Base-by-base conservation (phyloP, 2,797 vertebrate species). In the Catostomus latipinnis region DNA sequence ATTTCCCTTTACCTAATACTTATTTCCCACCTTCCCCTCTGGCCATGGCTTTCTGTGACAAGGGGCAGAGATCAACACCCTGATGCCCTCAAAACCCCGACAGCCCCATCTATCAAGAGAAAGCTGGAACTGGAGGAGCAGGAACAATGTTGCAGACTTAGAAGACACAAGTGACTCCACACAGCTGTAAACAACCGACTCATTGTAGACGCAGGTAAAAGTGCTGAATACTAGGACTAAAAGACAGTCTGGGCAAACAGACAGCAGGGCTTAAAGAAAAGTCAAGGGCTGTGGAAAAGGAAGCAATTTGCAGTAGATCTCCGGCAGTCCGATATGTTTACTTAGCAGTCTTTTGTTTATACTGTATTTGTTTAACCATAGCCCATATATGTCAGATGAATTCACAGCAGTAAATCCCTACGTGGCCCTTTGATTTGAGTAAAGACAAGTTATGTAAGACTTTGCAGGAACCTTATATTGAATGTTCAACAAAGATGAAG, bases 61-160 rank as follows among this genome's bases (percentile, higher is more conserved):
- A 76, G 74, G 78, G 81, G 67, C 68, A 65, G 63, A 85, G 88
- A 86, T 83, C 76, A 69, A 76, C 83, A 76, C 85, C 71, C 77
- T 69, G 81, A 34, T 4, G 2, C 34, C 34, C 34, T 34, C 34
- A 34, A 34, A 34, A 4, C 34, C 2, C 1, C 34, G 34, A 71
- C 74, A 84, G 77, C 77, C 80, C 62, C 46, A 90, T 81, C 69
- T 46, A 81, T 83, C 81, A 81, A 53, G 54, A 83, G 58, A 53
- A 81, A 81, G 68, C 50, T 69, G 74, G 56, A 56, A 12, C 11
- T 68, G 45, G n/a, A 54, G 72, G 34, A 34, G 34, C 34, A 3
- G 34, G 34, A 34, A 34, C 34, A 34, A 3, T 34, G 34, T 34
- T 34, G 34, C 34, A 34, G 34, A 34, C 34, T 34, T 34, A 83